Base-by-base conservation (phyloP, 2,113 vertebrate genomes). In the Eulemur macaco region DNA sequence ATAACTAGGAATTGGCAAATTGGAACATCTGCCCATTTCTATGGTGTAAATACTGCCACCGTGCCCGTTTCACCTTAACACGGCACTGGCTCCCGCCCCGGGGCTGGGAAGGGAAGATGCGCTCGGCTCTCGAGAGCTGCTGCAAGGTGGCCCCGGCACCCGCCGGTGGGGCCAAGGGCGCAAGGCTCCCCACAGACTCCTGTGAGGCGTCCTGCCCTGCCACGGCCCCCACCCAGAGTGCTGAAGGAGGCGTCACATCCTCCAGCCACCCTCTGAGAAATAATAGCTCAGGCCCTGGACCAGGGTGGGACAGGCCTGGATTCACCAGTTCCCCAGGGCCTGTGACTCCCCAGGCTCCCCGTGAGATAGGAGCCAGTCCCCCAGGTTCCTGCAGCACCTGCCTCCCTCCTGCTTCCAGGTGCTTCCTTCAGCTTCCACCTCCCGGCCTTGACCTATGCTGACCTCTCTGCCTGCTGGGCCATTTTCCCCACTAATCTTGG, bases 141-240 rank as follows among this genome's bases (percentile, higher is more conserved):
- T 5, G 27, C 66, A 34, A 18, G 76, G 0, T 0, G 9, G 47
- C 11, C n/a, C 17, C 64, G 1, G 54, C 37, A 11, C 9, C 34
- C 31, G 0, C 2, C 1, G 66, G 39, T 0, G 9, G 58, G 50
- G 23, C 11, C 39, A 8, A 71, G 52, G 66, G 0, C n/a, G 7
- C 0, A 0, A 63, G 29, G 29, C 71, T 42, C 37, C 89, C 21
- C 54, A 3, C 0, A 31, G 47, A 60, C 27, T 21, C 66, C 39
- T 8, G 17, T 27, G 10, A n/a, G 69, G 47, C 39, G 17, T 5
- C 63, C 27, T 37, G 17, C n/a, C 34, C 76, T 5, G 1, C 31
- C 27, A 3, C 0, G 6, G 47, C 50, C 21, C 31, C 2, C 0
- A 21, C 10, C 21, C 1, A 13, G 0, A 71, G 42, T 60, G 18